phyloP scores from a whole-genome alignment of 2,113 vertebrate genomes.

The Nestor notabilis region DNA sequence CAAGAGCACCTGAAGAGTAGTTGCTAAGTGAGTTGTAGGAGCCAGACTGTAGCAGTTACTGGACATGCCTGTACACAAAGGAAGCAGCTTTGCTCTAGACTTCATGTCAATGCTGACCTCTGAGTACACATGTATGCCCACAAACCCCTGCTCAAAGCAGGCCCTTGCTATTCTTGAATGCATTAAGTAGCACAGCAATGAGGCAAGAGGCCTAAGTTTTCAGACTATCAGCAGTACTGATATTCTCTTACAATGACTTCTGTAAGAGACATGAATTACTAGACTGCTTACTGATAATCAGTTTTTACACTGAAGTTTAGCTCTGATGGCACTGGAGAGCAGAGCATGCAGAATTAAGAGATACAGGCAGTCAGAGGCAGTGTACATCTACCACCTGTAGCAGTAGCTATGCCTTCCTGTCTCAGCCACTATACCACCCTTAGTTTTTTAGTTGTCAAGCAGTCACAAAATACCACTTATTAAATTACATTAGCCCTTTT shows the following conservation, averaged over 20 bases:
- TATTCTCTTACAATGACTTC: background rate
- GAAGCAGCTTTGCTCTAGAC: background rate
- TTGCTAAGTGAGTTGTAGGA: background rate
- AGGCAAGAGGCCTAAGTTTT: background rate
- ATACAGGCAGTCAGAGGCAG: background rate
- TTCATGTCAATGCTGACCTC: background rate
- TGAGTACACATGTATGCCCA: rapidly evolving
- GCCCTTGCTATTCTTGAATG: background rate
- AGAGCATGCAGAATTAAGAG: background rate
- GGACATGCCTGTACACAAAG: background rate
- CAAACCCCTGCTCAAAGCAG: background rate
- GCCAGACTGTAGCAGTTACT: rapidly evolving
- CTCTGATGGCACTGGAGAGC: too few relatives aligned
- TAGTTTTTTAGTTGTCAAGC: background rate
- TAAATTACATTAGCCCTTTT: background rate
- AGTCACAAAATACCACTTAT: background rate
- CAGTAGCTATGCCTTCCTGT: rapidly evolving
- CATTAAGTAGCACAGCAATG: background rate
- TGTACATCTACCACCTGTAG: rapidly evolving
- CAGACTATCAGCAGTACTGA: background rate
- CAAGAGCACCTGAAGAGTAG: background rate
- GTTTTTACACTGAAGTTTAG: background rate
- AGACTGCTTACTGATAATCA: background rate
- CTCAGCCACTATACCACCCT: background rate
- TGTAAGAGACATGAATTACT: background rate